Evolutionary conservation across 2,888 invertebrate species (phyloP).

Genomic region (Conchocele bisecta): DNA sequence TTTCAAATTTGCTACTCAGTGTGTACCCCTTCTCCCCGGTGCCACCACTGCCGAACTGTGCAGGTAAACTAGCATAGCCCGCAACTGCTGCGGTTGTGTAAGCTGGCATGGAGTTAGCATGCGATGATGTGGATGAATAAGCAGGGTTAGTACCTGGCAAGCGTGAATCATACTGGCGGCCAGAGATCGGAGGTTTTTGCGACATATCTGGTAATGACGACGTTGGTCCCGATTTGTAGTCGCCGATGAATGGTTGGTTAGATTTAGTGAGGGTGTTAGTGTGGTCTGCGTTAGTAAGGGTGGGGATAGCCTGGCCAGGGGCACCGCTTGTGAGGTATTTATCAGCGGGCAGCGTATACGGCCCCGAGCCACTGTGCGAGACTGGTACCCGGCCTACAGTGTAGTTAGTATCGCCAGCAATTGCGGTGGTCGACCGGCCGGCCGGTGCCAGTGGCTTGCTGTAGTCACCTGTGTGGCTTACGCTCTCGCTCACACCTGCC

Average conservation of each 20-base stretch:
- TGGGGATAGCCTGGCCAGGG: too few relatives aligned
- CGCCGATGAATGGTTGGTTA: constrained; percentile 28
- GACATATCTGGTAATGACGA: constrained; percentile 42
- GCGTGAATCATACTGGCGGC: constrained; percentile 20
- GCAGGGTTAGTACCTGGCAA: not conserved
- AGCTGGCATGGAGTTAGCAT: not conserved
- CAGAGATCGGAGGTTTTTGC: constrained; percentile 46
- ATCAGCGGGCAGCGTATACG: too few relatives aligned
- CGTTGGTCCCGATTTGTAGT: constrained; percentile 25
- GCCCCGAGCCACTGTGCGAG: constrained; percentile 34
- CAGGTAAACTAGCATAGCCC: constrained; percentile 41
- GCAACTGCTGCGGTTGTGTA: constrained; percentile 7
- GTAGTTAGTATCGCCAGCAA: constrained; percentile 43
- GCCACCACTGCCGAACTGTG: constrained; percentile 8
- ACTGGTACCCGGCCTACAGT: constrained; percentile 19
- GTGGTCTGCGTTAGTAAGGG: constrained; percentile 20
- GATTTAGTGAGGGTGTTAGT: constrained; percentile 24
- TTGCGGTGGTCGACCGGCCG: constrained; percentile 38
- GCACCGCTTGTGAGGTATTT: too few relatives aligned
- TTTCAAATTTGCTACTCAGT: too few relatives aligned
- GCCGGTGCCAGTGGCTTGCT: constrained; percentile 25
- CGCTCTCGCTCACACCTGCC: constrained; percentile 1
- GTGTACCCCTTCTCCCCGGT: too few relatives aligned
- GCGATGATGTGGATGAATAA: not conserved
- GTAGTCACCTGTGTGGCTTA: constrained; percentile 23